These are phyloP conservation scores for Triplophysa bombifrons DNA, from an alignment of 2,797 vertebrate species.

Conservation along the genomic window DNA sequence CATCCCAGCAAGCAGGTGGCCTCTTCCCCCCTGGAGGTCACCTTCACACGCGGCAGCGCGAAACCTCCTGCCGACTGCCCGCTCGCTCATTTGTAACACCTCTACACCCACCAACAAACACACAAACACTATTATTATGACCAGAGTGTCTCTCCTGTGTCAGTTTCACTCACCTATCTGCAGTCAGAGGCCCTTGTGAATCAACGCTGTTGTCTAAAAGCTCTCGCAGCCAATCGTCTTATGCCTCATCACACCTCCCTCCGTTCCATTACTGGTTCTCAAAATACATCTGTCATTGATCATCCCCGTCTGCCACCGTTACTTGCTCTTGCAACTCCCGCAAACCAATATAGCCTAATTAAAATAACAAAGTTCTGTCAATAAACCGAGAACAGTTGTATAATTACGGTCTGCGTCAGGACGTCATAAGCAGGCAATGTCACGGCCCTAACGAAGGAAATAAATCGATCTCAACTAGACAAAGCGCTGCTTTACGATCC, in stretches of 20 bases:
- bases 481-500: constrained; percentile 74
- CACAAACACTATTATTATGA: constrained; percentile 29
- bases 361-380: constrained; percentile 81
- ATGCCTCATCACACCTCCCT: not conserved
- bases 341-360: constrained; percentile 80
- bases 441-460: constrained; percentile 78
- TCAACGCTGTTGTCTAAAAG: constrained; percentile 15
- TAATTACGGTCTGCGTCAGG: constrained; percentile 77
- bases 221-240: not conserved
- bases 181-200: constrained; percentile 3
- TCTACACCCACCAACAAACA: constrained; percentile 37
- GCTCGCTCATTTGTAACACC: constrained; percentile 33
- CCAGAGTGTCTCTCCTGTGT: not conserved
- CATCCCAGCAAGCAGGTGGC: constrained; percentile 77
- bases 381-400: constrained; percentile 76
- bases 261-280: constrained; percentile 1
- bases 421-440: constrained; percentile 79
- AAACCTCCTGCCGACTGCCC: constrained; percentile 34
- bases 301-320: constrained; percentile 75
- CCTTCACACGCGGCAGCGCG: constrained; percentile 67
- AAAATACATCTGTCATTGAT: constrained; percentile 68
- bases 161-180: not conserved
- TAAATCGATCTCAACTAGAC: constrained; percentile 81
- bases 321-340: constrained; percentile 73
- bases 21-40: constrained; percentile 73